Percentiles rank a stretch among this genome's conserved stretches.
phyloP scores from a whole-genome alignment of 2,888 invertebrate species.

The Phoronis australis region DNA sequence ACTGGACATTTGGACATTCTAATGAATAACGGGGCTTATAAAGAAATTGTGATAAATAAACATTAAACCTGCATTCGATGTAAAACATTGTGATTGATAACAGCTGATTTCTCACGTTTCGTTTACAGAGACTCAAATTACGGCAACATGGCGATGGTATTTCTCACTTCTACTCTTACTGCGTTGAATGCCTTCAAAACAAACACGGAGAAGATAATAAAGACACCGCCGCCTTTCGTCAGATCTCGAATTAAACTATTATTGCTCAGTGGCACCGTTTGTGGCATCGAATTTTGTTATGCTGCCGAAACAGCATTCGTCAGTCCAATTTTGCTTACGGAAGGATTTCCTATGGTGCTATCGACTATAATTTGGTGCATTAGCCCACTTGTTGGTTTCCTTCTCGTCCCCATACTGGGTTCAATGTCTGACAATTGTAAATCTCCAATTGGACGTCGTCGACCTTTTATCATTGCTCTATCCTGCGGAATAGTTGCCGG shows the following conservation, averaged over 20 bases:
- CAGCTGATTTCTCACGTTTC: too few species aligned
- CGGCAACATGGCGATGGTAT: too few species aligned
- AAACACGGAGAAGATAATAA: too few species aligned
- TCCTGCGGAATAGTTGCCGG: slow-evolving; percentile 86
- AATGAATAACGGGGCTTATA: too few species aligned
- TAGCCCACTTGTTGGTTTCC: slow-evolving; percentile 89
- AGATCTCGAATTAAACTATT: slow-evolving; percentile 61
- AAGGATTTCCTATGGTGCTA: slow-evolving; percentile 81
- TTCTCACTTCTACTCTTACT: too few species aligned
- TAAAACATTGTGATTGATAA: too few species aligned
- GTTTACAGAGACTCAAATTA: too few species aligned
- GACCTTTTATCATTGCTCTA: slow-evolving; percentile 85
- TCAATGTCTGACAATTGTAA: slow-evolving; percentile 87
- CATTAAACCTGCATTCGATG: too few species aligned
- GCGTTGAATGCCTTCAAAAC: too few species aligned
- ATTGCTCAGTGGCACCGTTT: slow-evolving; percentile 86
- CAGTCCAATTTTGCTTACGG: slow-evolving; percentile 85
- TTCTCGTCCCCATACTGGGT: slow-evolving; percentile 85
- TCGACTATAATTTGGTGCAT: slow-evolving; percentile 96
- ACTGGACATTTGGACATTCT: too few species aligned
- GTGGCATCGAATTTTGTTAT: slow-evolving; percentile 96
- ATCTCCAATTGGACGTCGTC: slow-evolving; percentile 72
- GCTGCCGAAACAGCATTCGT: slow-evolving; percentile 97
- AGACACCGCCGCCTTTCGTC: too few species aligned
- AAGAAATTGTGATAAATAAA: too few species aligned